Evolutionary conservation across 2,113 vertebrate species (phyloP).

Genomic region (Cavia aperea): DNA sequence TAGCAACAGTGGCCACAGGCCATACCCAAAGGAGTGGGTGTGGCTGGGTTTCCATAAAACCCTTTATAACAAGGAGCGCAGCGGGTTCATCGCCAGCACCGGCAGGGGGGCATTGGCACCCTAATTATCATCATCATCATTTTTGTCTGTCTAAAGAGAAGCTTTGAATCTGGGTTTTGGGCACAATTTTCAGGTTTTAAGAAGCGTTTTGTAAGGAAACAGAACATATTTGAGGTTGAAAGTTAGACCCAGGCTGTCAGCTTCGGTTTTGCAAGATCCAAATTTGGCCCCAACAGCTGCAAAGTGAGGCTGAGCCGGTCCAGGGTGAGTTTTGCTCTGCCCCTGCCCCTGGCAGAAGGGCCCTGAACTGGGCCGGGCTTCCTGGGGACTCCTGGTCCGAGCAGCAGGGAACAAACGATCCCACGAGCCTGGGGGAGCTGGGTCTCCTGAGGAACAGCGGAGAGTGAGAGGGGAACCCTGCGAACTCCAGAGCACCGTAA

Average conservation of each 20-base stretch:
- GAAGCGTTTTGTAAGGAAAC: background rate
- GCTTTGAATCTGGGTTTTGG: background rate
- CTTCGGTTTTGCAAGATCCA: background rate
- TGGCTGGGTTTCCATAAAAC: background rate
- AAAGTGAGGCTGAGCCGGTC: background rate
- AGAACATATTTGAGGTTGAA: background rate
- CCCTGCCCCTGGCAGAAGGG: background rate
- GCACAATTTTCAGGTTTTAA: background rate
- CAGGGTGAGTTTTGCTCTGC: background rate
- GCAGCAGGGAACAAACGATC: background rate
- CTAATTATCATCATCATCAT: too few species aligned
- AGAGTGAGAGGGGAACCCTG: conserved; percentile 19
- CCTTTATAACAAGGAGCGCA: background rate
- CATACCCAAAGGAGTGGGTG: fast-evolving
- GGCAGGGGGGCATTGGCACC: background rate
- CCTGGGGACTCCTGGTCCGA: background rate
- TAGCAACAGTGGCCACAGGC: background rate
- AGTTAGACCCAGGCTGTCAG: background rate
- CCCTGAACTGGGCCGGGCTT: background rate
- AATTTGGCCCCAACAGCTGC: background rate
- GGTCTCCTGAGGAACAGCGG: conserved; percentile 22
- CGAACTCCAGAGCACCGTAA: conserved; percentile 42
- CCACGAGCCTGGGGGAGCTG: background rate
- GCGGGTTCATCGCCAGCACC: background rate
- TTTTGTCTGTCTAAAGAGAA: background rate